phyloP scores from a whole-genome alignment of 2,113 vertebrate species.

The Puma concolor region DNA sequence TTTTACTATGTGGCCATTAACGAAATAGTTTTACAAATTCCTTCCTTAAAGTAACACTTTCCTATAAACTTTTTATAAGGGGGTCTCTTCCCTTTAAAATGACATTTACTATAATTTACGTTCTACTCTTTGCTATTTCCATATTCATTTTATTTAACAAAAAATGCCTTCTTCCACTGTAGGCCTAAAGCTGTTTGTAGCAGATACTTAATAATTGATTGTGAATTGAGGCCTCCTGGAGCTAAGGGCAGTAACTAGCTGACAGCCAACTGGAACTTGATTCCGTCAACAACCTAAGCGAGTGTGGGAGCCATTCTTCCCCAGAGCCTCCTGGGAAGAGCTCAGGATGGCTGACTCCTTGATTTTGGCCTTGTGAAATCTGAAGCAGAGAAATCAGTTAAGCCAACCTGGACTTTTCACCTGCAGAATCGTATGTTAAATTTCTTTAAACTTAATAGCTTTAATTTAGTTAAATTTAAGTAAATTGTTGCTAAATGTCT shows the following conservation, averaged over 20 bases:
- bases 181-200: neutral
- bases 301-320: neutral
- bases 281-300: neutral
- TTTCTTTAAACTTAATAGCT: neutral
- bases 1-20: neutral
- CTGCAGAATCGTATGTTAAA: neutral
- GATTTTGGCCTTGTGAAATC: neutral
- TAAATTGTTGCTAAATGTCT: neutral
- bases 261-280: neutral
- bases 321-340: neutral
- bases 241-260: neutral
- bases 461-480: neutral
- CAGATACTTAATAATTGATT: neutral
- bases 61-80: neutral
- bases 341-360: neutral
- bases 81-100: neutral
- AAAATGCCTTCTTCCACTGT: neutral
- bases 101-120: neutral
- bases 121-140: neutral
- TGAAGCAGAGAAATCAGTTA: neutral
- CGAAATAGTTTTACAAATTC: neutral
- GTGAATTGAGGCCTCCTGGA: neutral
- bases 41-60: neutral
- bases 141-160: neutral
- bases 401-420: neutral